phyloP scores from a whole-genome alignment of 2,113 vertebrate genomes.

The Atlantisia rogersi region DNA sequence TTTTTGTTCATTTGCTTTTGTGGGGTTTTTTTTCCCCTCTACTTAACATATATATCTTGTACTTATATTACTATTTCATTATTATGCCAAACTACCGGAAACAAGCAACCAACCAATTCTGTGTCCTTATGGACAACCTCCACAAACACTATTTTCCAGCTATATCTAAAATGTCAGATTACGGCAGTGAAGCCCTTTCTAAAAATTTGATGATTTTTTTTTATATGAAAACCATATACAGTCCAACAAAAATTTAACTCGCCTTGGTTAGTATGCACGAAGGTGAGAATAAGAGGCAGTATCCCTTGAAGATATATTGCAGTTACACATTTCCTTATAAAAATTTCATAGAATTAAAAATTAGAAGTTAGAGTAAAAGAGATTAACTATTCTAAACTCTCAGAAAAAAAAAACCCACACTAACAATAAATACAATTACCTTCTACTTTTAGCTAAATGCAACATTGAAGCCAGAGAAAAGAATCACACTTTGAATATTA shows the following conservation, averaged over 20 bases:
- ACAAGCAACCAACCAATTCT: background rate
- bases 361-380: fast-evolving
- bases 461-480: background rate
- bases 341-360: background rate
- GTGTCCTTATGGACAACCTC: background rate
- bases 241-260: background rate
- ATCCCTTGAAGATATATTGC: background rate
- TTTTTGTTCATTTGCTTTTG: background rate
- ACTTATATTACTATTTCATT: background rate
- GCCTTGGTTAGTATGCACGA: background rate
- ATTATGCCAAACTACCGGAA: background rate
- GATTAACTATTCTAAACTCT: background rate
- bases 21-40: background rate
- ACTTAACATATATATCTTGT: background rate
- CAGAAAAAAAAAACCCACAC: background rate
- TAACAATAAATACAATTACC: background rate
- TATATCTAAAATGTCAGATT: background rate
- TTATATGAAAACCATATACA: background rate
- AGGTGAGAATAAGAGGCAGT: background rate
- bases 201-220: background rate
- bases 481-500: background rate
- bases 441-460: background rate
- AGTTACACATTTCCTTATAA: background rate
- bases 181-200: background rate
- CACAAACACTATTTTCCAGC: background rate